phyloP scores from a whole-genome alignment of 2,113 vertebrate genomes.

The Seriola aureovittata region DNA sequence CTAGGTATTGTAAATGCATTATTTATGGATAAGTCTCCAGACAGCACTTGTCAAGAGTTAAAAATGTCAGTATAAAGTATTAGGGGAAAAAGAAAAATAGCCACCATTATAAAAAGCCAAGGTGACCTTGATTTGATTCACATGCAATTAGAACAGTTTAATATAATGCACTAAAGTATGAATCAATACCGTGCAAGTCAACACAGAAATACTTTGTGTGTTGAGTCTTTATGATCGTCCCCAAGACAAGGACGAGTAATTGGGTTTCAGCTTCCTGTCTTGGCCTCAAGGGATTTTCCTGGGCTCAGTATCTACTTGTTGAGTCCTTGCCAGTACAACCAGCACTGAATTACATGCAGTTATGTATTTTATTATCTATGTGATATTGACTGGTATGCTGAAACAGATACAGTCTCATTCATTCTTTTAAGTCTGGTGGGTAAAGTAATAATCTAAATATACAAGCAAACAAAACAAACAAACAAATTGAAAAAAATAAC shows the following conservation, averaged over 20 bases:
- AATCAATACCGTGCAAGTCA: constrained; percentile 81
- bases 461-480: not conserved
- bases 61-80: constrained; percentile 94
- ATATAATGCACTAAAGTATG: constrained; percentile 85
- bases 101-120: constrained; percentile 94
- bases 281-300: constrained; percentile 60
- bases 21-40: constrained; percentile 96
- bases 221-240: constrained; percentile 73
- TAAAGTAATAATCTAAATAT: not conserved
- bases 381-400: constrained; percentile 15
- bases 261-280: constrained; percentile 49
- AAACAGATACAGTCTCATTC: constrained; percentile 24
- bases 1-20: constrained; percentile 98
- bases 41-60: constrained; percentile 94
- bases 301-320: constrained; percentile 34
- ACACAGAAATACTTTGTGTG: constrained; percentile 72
- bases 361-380: constrained; percentile 13
- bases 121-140: constrained; percentile 91
- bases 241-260: constrained; percentile 76
- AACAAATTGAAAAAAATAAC: not conserved
- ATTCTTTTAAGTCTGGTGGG: constrained; percentile 10
- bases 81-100: constrained; percentile 84
- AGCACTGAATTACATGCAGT: constrained; percentile 38
- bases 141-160: constrained; percentile 92
- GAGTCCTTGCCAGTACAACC: constrained; percentile 47